Evolutionary conservation across 2,888 invertebrate genomes (phyloP), one percentile per base, ranked within the genome.

Genomic region (Stenchaetothrips biformis): DNA sequence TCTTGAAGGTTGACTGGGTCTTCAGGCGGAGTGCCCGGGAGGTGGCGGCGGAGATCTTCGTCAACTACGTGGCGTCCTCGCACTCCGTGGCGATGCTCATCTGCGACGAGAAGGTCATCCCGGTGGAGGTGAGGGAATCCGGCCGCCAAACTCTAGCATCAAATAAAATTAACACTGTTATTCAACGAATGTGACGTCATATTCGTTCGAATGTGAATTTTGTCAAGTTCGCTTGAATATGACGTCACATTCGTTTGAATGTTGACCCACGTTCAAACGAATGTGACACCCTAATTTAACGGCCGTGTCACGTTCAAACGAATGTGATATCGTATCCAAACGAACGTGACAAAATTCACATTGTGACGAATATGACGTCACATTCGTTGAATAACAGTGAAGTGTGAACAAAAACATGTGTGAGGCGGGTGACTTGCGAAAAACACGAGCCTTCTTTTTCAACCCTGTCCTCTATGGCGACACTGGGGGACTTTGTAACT

Each of bases 51-150:
- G 67, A 74, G 67, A 74, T 74, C 67, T 74, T 74, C 67, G 25
- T 74, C 67, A 74, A 25, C 67, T 74, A 74, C 67, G 25, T 74
- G 8, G 67, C 67, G 25, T 74, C 67, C 9, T 74, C 67, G 67
- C 67, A 21, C 21, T 74, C 67, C 21, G 67, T 74, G 21, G 67
- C 67, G 25, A 21, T 74, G 67, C 67, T 74, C 67, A 25, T 74
- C 21, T 74, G 67, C 25, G 67, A 74, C 67, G 67, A 74, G 67
- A 74, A 74, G 67, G 67, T 74, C 21, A 74, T 74, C 25, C 67
- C 67, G 7, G 67, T 74, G 21, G 67, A 74, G 9, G 67, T 74
- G 25, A 74, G 67, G 21, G 21, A 21, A 6, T 11, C 49, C 49
- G 49, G 16, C 53, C 25, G 37, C 37, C 37, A 37, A 37, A 37